Evolutionary conservation across 1,140 invertebrate genomes (phyloP), one percentile per base, ranked within the genome.

Genomic region (Tetramorium simillimum): DNA sequence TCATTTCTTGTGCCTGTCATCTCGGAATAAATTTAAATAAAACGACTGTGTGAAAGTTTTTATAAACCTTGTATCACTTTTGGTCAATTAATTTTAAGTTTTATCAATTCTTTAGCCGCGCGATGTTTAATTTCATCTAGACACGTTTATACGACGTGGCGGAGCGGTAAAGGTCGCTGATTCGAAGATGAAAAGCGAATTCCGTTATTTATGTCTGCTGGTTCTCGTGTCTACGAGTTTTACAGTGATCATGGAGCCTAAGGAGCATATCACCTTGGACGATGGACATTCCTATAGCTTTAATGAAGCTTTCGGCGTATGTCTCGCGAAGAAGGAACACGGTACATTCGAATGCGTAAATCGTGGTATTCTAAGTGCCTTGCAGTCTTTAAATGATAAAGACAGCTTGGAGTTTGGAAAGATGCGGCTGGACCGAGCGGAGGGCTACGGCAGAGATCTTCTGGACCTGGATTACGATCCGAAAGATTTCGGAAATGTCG

Each of bases 391-490:
- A 72, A 96, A 97, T 88, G 96, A 97, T 84, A 93, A 95, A 0
- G 96, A 97, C 6, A 95, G 96, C 58, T 96, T 97, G 76, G 96
- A 96, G 91, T 96, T 97, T 67, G 96, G 94, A 6, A 80, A 84
- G 28, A 80, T 94, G 4, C 88, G 86, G 16, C 76, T 95, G 28
- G 93, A 94, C n/a, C 92, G 93, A 62, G 90, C 90, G 12, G 91
- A 93, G 0, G 92, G 92, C 12, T 87, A 95, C 40, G 89, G 91
- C 51, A 92, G 95, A 24, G 91, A 94, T 69, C 88, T 95, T 3
- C 37, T 95, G 21, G 94, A 95, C 88, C 94, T 97, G 72, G 97
- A 97, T 88, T 97, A 96, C 77, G 97, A 98, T 94, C 97, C 97
- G 0, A 96, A 96, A 89, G 96, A 97, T 95, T 97, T 97, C 75